Evolutionary conservation across 2,797 vertebrate genomes (phyloP).

Genomic region (Acanthurus tractus): DNA sequence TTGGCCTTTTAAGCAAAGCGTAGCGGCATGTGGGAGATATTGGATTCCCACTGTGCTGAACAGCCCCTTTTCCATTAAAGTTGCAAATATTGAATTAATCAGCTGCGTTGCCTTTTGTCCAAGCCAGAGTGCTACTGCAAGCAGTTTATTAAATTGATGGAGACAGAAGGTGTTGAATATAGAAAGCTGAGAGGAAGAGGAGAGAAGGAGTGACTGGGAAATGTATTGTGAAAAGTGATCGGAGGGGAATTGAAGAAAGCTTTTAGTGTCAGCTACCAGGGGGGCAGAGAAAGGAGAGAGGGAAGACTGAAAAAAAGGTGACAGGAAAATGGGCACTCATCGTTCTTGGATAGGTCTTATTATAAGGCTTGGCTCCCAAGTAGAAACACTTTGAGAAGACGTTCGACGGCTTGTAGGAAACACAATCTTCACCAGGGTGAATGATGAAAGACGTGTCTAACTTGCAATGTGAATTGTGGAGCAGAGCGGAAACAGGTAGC

Average conservation of each 20-base stretch:
- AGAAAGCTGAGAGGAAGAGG: slow-evolving; percentile 30
- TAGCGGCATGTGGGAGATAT: slow-evolving; percentile 28
- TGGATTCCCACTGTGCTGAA: slow-evolving; percentile 41
- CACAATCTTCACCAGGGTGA: slow-evolving; percentile 29
- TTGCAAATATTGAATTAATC: slow-evolving; percentile 75
- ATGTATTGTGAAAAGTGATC: slow-evolving; percentile 61
- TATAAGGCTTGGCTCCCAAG: slow-evolving; percentile 43
- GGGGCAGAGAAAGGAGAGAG: slow-evolving; percentile 32
- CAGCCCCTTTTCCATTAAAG: slow-evolving; percentile 62
- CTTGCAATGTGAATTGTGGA: slow-evolving; percentile 25
- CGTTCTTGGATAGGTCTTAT: slow-evolving; percentile 57
- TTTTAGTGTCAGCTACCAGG: slow-evolving; percentile 69
- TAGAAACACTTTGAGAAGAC: slow-evolving; percentile 53
- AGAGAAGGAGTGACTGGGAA: slow-evolving; percentile 25
- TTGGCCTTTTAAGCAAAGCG: slow-evolving; percentile 53
- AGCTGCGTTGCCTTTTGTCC: slow-evolving; percentile 50
- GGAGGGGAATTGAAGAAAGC: slow-evolving; percentile 68
- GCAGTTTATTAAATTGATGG: slow-evolving; percentile 70
- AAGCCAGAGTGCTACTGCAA: slow-evolving; percentile 58
- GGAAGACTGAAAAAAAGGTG: slow-evolving; percentile 67
- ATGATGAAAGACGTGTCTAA: slow-evolving; percentile 37
- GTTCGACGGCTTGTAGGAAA: slow-evolving; percentile 27
- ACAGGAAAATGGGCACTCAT: slow-evolving; percentile 70
- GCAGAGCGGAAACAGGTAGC: slow-evolving; percentile 47
- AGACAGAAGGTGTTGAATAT: slow-evolving; percentile 33